Base-by-base conservation (phyloP, 1,140 invertebrate genomes). In the Leptopilina boulardi region DNA sequence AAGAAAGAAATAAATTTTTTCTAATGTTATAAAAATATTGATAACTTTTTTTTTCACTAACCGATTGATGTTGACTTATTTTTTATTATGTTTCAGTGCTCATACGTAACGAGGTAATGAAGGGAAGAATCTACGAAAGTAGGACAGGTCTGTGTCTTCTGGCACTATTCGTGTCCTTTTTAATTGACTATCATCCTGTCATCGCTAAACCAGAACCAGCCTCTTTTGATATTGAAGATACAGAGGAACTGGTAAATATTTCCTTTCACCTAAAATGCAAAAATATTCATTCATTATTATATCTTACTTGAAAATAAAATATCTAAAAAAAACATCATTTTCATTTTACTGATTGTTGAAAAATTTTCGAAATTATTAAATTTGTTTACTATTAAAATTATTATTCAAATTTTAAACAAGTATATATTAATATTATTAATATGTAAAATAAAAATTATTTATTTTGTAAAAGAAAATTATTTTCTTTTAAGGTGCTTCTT, bases 81-180 rank as follows among this genome's bases (percentile, higher is more conserved):
- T 72, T 54, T 56, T 72, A 70, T 77, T 21, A 34, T 18, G 42
- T 85, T 87, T 42, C 75, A 87, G 87, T 73, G 70, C 70, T 15
- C 21, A 72, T 51, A 70, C 83, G 71, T 38, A 74, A 81, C 75
- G 41, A 84, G 80, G 87, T 84, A 85, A 90, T 91, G 89, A 89
- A 79, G 86, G 76, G 76, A 81, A 83, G 78, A 70, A 79, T 73
- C 75, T 75, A 70, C 44, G 66, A 72, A 19, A 82, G 70, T 66
- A 77, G 80, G 74, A 85, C 83, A 59, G 80, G 84, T 38, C n/a
- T 87, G 26, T 85, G 82, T 83, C 74, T 89, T 76, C 73, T 89
- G 80, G 82, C 79, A 76, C 75, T 87, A 44, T 77, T 87, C 41
- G 30, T 90, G 56, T 78, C 80, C 71, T 86, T 72, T 75, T 56